Base-by-base conservation (phyloP, 2,888 invertebrate genomes). In the Ptychoptera albimana region DNA sequence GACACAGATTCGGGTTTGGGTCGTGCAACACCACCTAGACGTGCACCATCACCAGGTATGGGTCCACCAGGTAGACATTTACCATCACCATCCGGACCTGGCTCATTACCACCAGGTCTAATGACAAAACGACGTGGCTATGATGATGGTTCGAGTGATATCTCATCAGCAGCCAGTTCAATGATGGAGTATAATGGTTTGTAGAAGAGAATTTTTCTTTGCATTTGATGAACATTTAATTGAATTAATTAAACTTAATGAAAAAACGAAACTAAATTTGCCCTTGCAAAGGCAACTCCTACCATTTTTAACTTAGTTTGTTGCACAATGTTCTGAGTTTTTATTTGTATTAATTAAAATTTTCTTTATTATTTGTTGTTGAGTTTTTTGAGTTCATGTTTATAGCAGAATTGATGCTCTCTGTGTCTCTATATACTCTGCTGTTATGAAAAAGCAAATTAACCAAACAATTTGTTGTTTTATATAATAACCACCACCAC, bases 151-250 rank as follows among this genome's bases (percentile, higher is more conserved):
- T 76, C 81, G 58, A 87, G 87, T 65, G 87, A 88, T 69, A 83
- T 85, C 57, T 82, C 82, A 59, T 83, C 83, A 56, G 82, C 82
- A 50, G 79, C 81, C 56, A 82, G 80, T 67, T 86, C 83, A 58
- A 85, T 84, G 74, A 81, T 84, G 81, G 85, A 85, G 64, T 85
- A 85, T 66, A 82, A 79, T 58, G 84, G 84, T 83, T 64, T 69
- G 71, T 61, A 62, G 57, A 42, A 45, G 38, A 31, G 15, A 37
- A 10, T 39, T 23, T 23, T 11, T n/a, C 16, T 39, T 16, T 15
- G 8, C 11, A 7, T 3, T 37, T 13, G 13, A 40, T 14, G 3
- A 5, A 16, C 16, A 7, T 14, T 13, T 40, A 16, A 9, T 23
- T 23, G 3, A 23, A 23, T 23, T 23, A 23, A 23, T 23, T 23